Percentiles rank a stretch among this genome's conserved stretches.
These are phyloP conservation scores for Nixonia krombeini DNA, from an alignment of 1,140 invertebrate species.

Conservation along the genomic window DNA sequence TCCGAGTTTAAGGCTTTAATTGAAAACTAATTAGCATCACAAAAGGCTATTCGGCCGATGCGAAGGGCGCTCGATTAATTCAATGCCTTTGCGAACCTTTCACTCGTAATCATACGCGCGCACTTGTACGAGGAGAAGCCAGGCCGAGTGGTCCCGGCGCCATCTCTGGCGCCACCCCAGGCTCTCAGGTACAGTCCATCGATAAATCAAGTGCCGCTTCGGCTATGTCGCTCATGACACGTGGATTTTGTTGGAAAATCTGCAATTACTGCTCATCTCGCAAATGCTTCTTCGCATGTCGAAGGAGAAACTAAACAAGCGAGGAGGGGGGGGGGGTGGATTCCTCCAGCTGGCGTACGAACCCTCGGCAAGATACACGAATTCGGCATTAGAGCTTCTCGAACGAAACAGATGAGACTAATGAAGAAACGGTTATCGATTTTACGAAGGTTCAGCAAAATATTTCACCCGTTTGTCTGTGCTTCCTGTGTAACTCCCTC, in stretches of 20 bases:
- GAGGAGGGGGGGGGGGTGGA: conserved; percentile 21
- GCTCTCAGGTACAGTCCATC: too few species aligned
- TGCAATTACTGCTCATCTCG: too few species aligned
- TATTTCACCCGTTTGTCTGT: too few species aligned
- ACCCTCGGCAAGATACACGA: conserved; percentile 46
- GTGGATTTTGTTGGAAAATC: too few species aligned
- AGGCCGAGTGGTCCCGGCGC: too few species aligned
- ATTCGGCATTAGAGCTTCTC: conserved; percentile 49
- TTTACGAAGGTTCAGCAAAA: not conserved
- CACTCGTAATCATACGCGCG: conserved; percentile 24
- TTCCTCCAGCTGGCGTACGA: conserved; percentile 31
- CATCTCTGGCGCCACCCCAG: too few species aligned
- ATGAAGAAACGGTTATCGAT: not conserved
- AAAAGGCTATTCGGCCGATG: conserved; percentile 40
- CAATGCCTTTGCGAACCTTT: conserved; percentile 26
- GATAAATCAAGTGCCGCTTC: too few species aligned
- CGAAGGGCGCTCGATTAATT: conserved; percentile 48
- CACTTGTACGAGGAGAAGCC: not conserved
- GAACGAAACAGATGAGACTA: conserved; percentile 16
- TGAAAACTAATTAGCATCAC: conserved; percentile 62
- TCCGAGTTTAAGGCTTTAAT: conserved; percentile 54
- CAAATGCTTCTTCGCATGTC: too few species aligned
- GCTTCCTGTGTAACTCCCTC: too few species aligned
- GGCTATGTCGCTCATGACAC: too few species aligned
- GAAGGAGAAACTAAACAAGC: too few species aligned